Conservation (phyloP, 2,113 vertebrate genomes). For the Sitta europaea region DNA sequence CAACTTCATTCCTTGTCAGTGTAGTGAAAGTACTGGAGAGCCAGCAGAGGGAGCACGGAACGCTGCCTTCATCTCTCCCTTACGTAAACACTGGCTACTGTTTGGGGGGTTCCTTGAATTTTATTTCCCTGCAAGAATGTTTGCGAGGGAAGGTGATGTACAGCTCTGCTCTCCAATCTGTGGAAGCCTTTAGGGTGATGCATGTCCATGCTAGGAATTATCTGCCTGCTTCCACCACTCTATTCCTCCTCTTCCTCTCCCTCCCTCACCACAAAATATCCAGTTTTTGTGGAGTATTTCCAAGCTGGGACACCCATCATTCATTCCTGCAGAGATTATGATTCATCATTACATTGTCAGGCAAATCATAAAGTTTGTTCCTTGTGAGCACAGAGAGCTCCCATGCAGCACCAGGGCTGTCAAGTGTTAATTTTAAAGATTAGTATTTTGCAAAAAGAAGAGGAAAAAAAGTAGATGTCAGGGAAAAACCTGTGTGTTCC, state of each 20-base stretch:
- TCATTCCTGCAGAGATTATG: background rate
- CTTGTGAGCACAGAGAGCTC: background rate
- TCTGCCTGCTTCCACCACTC: background rate
- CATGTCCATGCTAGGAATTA: background rate
- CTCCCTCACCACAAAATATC: background rate
- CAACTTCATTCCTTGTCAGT: background rate
- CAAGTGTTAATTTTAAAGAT: background rate
- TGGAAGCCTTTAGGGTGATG: background rate
- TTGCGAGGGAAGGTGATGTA: background rate
- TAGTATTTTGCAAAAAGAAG: background rate
- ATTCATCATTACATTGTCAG: background rate
- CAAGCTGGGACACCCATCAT: background rate
- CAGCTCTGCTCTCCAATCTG: background rate
- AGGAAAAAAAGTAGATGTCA: background rate
- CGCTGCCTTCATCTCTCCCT: background rate
- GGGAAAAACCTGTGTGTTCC: background rate
- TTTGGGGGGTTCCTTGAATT: background rate
- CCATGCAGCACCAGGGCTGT: background rate
- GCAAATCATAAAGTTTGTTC: background rate
- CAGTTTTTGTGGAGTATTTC: background rate
- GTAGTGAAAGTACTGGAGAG: background rate
- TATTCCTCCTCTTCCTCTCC: background rate
- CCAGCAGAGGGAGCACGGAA: conserved; percentile 53
- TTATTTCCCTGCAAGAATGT: background rate
- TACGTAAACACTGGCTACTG: conserved; percentile 20